phyloP scores from a whole-genome alignment of 2,888 invertebrate species.

The Digitonthophagus gazella region DNA sequence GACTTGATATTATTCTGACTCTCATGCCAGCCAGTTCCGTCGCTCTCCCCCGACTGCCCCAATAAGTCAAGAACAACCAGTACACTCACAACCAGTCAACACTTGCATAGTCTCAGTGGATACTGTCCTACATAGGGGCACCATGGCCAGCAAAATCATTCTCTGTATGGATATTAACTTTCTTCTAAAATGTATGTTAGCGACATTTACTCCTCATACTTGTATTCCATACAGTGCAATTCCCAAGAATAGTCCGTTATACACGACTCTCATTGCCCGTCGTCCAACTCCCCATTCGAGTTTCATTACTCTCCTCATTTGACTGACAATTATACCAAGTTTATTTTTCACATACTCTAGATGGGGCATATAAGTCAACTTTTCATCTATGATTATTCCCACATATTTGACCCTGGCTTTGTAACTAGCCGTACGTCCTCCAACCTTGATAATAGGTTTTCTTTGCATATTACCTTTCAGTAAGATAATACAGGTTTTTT shows the following conservation, averaged over 20 bases:
- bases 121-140: slow-evolving; percentile 13
- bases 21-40: too few relatives aligned
- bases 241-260: neutral
- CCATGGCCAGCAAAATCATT: slow-evolving; percentile 1
- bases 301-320: too few relatives aligned
- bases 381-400: slow-evolving; percentile 12
- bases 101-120: slow-evolving; percentile 20
- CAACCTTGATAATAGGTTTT: neutral
- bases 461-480: slow-evolving; percentile 12
- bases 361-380: neutral
- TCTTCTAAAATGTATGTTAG: neutral
- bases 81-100: neutral
- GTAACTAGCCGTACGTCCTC: neutral
- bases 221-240: slow-evolving; percentile 12
- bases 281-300: neutral
- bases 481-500: slow-evolving; percentile 11
- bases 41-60: too few relatives aligned
- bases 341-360: too few relatives aligned
- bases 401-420: neutral
- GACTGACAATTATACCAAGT: too few relatives aligned
- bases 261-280: neutral
- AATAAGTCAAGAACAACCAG: slow-evolving; percentile 8
- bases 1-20: too few relatives aligned
- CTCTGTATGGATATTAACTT: slow-evolving; percentile 1
- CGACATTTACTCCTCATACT: slow-evolving; percentile 4